A percentile compares a stretch with the other conserved stretches of the same genome.
Conservation (phyloP, 2,888 invertebrate genomes). For the Pheosia tremula region DNA sequence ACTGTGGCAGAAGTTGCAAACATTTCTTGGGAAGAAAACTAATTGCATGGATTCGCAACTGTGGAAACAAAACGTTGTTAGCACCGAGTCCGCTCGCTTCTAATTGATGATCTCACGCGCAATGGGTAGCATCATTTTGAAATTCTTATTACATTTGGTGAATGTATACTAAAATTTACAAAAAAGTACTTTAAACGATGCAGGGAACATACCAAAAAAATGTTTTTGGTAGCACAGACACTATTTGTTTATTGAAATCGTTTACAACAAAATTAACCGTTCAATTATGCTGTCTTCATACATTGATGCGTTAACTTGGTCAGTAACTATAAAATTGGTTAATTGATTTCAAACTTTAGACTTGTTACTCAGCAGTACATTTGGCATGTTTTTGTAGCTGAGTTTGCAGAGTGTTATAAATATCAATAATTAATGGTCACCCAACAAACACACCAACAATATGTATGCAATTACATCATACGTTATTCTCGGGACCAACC, state of each 20-base stretch:
- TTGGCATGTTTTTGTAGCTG: too few species aligned
- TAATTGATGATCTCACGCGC: slow-evolving; percentile 70
- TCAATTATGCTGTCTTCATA: neutral
- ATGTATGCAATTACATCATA: too few species aligned
- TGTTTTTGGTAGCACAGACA: too few species aligned
- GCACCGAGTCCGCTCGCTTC: slow-evolving; percentile 39
- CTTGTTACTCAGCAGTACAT: neutral
- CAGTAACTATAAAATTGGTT: neutral
- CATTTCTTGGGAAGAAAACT: slow-evolving; percentile 49
- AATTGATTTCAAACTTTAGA: neutral
- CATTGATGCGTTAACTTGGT: neutral
- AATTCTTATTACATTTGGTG: slow-evolving; percentile 9
- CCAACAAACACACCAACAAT: too few species aligned
- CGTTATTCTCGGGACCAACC: too few species aligned
- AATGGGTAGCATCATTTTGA: slow-evolving; percentile 51
- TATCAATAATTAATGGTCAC: too few species aligned
- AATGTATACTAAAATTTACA: neutral
- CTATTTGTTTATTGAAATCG: too few species aligned
- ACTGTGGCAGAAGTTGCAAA: slow-evolving; percentile 41
- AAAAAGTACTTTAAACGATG: neutral
- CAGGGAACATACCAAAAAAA: too few species aligned
- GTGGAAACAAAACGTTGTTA: slow-evolving; percentile 60
- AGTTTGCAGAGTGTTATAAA: too few species aligned
- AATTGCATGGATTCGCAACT: slow-evolving; percentile 60
- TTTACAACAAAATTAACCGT: neutral